A percentile compares a stretch with the other conserved stretches of the same genome.
phyloP scores from a whole-genome alignment of 2,113 vertebrate species.

The Guaruba guarouba region DNA sequence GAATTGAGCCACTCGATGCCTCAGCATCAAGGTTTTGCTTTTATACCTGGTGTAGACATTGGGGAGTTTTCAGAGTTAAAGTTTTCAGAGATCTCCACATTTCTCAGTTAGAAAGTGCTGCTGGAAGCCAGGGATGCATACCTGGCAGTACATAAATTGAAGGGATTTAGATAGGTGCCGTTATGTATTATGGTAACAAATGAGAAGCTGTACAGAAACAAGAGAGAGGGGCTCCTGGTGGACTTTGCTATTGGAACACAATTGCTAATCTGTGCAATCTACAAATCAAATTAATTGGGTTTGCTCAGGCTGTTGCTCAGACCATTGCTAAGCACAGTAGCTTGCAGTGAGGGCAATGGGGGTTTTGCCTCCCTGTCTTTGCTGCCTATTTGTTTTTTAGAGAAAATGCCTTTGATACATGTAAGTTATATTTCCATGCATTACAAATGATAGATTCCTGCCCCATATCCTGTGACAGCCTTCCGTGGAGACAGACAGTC shows the following conservation, averaged over 20 bases:
- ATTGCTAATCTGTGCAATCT: constrained; percentile 56
- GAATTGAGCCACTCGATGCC: neutral
- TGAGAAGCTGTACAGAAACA: neutral
- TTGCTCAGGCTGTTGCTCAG: constrained; percentile 52
- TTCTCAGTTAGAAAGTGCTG: neutral
- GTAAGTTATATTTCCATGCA: constrained; percentile 59
- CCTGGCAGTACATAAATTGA: neutral
- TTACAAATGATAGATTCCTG: constrained; percentile 67
- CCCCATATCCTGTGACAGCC: constrained; percentile 63
- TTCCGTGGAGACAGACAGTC: constrained; percentile 71
- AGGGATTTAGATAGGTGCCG: neutral
- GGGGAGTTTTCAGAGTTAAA: neutral
- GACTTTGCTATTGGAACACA: constrained; percentile 6
- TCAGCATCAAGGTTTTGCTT: neutral
- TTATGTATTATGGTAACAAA: neutral
- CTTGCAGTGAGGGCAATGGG: constrained; percentile 15
- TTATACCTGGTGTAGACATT: neutral
- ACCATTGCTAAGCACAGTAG: constrained; percentile 25
- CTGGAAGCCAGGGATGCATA: neutral
- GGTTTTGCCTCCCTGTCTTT: constrained; percentile 43
- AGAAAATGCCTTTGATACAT: constrained; percentile 60
- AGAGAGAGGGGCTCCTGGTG: neutral
- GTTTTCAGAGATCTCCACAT: neutral
- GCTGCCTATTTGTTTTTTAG: constrained; percentile 29
- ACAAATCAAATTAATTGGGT: constrained; percentile 56